These are phyloP conservation scores for Thumatha senex DNA, from an alignment of 2,888 invertebrate species.

Conservation along the genomic window DNA sequence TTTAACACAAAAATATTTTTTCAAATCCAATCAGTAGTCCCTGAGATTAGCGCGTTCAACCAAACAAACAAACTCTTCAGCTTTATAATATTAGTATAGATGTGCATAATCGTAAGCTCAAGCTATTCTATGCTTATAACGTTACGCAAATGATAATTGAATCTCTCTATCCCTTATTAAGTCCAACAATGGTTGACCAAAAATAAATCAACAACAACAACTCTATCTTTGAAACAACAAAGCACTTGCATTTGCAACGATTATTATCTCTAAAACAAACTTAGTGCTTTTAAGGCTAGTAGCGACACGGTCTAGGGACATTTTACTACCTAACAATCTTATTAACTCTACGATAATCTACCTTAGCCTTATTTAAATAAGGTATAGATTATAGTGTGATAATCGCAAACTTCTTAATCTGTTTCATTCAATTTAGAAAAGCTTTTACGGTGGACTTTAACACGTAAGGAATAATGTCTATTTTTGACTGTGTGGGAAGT, in stretches of 20 bases:
- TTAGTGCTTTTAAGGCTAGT: slow-evolving; percentile 81
- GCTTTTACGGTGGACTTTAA: slow-evolving; percentile 42
- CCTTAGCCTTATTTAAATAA: slow-evolving; percentile 41
- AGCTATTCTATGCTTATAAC: not conserved
- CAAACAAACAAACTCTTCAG: too few species aligned
- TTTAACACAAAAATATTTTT: too few species aligned
- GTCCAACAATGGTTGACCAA: slow-evolving; percentile 72
- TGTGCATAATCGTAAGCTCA: too few species aligned
- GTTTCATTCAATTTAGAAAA: slow-evolving; percentile 12
- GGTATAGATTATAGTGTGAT: slow-evolving; percentile 44
- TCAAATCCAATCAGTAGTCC: too few species aligned
- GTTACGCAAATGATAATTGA: slow-evolving; percentile 43
- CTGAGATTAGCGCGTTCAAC: too few species aligned
- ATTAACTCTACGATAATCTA: slow-evolving; percentile 36
- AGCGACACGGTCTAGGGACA: slow-evolving; percentile 81
- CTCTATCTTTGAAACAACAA: slow-evolving; percentile 80
- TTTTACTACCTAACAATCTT: slow-evolving; percentile 60
- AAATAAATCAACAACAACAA: slow-evolving; percentile 80
- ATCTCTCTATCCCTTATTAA: slow-evolving; percentile 58
- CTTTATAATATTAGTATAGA: too few species aligned
- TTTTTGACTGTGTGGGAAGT: slow-evolving; percentile 45
- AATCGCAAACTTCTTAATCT: slow-evolving; percentile 38
- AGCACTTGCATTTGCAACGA: slow-evolving; percentile 76
- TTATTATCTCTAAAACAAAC: slow-evolving; percentile 82
- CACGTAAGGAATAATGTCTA: slow-evolving; percentile 34